Percentiles rank a stretch among this genome's conserved stretches.
Conservation (phyloP, 2,797 vertebrate genomes). For the Urophycis tenuis region DNA sequence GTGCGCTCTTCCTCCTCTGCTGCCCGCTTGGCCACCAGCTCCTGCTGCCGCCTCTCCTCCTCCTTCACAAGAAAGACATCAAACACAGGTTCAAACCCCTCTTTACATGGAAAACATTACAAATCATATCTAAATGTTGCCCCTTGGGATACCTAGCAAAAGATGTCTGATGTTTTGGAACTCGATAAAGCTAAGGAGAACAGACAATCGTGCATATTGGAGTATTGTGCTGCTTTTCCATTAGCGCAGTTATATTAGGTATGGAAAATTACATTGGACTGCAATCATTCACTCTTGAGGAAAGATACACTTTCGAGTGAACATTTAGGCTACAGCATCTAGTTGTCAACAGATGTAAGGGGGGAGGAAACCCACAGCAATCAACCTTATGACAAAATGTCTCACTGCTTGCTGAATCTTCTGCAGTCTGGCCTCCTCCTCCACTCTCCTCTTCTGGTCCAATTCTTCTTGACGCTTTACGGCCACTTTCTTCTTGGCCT, state of each 20-base stretch:
- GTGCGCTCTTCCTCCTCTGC: slow-evolving; percentile 79
- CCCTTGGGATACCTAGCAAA: neutral
- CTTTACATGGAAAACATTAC: neutral
- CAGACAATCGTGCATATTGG: no score
- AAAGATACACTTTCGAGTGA: no score
- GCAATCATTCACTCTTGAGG: no score
- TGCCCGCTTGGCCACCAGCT: slow-evolving; percentile 76
- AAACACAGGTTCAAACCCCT: neutral
- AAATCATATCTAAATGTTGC: neutral
- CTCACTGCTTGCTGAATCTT: slow-evolving; percentile 63
- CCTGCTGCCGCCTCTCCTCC: slow-evolving; percentile 79
- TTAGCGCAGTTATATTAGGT: no score
- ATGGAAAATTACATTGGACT: no score
- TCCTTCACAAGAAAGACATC: slow-evolving; percentile 62
- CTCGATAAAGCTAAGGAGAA: no score
- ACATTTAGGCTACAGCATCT: no score
- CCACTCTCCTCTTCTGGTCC: slow-evolving; percentile 74
- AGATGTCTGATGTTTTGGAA: neutral
- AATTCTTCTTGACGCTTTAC: slow-evolving; percentile 72
- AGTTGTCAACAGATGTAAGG: neutral
- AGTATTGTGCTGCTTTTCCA: no score
- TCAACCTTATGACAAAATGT: neutral
- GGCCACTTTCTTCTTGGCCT: slow-evolving; percentile 66
- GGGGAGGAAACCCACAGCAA: neutral
- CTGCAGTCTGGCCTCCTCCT: slow-evolving; percentile 76